A percentile compares a stretch with the other conserved stretches of the same genome.
These are phyloP conservation scores for Amblyraja radiata DNA, from an alignment of 2,797 vertebrate genomes.

Conservation along the genomic window DNA sequence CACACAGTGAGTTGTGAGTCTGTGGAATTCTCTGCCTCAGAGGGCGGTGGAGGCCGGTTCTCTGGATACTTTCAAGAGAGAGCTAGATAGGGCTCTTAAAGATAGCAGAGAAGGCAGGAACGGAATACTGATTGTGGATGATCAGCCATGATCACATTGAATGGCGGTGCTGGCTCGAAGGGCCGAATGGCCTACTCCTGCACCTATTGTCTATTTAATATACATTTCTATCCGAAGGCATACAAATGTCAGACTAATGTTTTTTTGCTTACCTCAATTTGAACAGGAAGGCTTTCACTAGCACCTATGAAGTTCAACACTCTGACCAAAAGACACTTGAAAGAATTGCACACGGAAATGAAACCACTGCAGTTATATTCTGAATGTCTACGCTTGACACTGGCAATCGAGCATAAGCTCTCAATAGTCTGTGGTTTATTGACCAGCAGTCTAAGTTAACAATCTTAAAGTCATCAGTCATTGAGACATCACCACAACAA, in stretches of 20 bases:
- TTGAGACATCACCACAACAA: background rate
- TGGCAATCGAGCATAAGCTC: background rate
- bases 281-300: background rate
- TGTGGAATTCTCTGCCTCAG: too few species aligned
- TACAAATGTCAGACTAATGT: background rate
- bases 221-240: background rate
- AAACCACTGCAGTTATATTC: background rate
- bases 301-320: background rate
- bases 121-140: too few species aligned
- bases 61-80: too few species aligned
- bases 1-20: too few species aligned
- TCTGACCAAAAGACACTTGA: background rate
- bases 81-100: too few species aligned
- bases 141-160: too few species aligned
- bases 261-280: constrained; percentile 7
- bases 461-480: background rate
- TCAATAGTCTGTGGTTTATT: background rate
- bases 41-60: too few species aligned
- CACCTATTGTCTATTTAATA: background rate
- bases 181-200: too few species aligned
- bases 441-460: background rate
- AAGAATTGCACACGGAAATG: background rate
- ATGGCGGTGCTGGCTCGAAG: too few species aligned
- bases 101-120: too few species aligned
- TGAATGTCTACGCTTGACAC: background rate